Evolutionary conservation across 2,797 vertebrate species (phyloP), one percentile per base, ranked within the genome.

Genomic region (Nyctalus aviator): DNA sequence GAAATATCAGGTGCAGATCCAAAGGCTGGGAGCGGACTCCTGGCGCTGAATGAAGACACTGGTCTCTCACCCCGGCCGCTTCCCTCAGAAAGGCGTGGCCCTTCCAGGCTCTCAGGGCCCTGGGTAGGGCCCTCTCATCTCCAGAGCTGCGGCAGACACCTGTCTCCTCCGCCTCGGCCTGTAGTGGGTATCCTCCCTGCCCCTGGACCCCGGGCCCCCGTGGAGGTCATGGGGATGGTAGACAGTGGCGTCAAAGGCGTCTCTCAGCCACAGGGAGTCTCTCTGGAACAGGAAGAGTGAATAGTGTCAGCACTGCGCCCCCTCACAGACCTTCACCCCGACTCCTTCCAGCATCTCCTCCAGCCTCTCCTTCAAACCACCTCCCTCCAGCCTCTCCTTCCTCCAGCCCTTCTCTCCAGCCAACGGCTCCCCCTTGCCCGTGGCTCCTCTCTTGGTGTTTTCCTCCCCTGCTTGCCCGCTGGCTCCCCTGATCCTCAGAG

Each of bases 231-330:
- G 96, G 41, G 94, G 79, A 0, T 0, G 2, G 50, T 96, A 95
- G 73, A 95, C 4, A 27, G 76, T 10, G 44, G 69, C 41, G 4
- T 81, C 62, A 59, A 78, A 50, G 48, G 32, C 4, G 14, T 84
- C 95, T 79, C 96, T 93, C 77, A 82, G 35, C 41, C 50, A 53
- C 89, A 82, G 32, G 73, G 2, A 83, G n/a, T 91, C 94, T 79
- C 72, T 94, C 97, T 97, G 71, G 87, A 87, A 94, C 93, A 91
- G 96, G 76, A 90, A 95, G 50, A 27, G 10, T 27, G 15, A 30
- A 27, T 30, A 32, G 44, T 87, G 92, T 96, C 48, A 87, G 25
- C 84, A 68, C 9, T 59, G 5, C 8, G 50, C 50, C 9, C 23
- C 8, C 8, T 6, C 21, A 79, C 59, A 68, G 73, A 8, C 13